A percentile compares a stretch with the other conserved stretches of the same genome.
Conservation (phyloP, 2,888 invertebrate species). For the Eristalis pertinax region DNA sequence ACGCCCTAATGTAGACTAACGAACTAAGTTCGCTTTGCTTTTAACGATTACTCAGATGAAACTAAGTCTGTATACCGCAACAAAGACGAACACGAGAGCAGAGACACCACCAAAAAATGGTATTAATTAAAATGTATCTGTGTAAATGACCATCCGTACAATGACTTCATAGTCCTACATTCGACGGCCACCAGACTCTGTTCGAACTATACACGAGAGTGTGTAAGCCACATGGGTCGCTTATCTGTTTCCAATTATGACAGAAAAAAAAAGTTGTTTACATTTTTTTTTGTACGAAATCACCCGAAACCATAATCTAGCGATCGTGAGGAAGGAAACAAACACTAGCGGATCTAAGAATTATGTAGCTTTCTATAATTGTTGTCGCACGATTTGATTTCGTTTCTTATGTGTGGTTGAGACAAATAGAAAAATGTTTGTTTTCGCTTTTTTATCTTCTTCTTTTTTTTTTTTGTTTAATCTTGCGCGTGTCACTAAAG, state of each 20-base stretch:
- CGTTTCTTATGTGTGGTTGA: neutral
- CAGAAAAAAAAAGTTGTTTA: neutral
- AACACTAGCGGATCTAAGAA: neutral
- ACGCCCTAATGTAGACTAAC: neutral
- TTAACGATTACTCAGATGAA: neutral
- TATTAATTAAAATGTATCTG: neutral
- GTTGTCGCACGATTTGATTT: neutral
- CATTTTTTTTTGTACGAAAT: neutral
- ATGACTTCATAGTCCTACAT: neutral
- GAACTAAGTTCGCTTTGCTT: neutral
- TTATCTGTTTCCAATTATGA: neutral
- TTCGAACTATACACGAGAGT: neutral
- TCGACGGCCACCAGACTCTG: neutral
- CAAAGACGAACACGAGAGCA: neutral
- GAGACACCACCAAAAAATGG: neutral
- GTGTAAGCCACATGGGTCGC: neutral
- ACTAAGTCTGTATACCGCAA: neutral
- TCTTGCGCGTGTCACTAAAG: neutral
- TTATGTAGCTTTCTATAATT: neutral
- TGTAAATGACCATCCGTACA: neutral
- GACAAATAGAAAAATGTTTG: neutral
- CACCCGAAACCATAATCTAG: neutral
- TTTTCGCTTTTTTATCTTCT: neutral
- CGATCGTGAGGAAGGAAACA: neutral
- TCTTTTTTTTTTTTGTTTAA: neutral